A percentile compares a stretch with the other conserved stretches of the same genome.
phyloP scores from a whole-genome alignment of 2,888 invertebrate species.

The Nebria salina region DNA sequence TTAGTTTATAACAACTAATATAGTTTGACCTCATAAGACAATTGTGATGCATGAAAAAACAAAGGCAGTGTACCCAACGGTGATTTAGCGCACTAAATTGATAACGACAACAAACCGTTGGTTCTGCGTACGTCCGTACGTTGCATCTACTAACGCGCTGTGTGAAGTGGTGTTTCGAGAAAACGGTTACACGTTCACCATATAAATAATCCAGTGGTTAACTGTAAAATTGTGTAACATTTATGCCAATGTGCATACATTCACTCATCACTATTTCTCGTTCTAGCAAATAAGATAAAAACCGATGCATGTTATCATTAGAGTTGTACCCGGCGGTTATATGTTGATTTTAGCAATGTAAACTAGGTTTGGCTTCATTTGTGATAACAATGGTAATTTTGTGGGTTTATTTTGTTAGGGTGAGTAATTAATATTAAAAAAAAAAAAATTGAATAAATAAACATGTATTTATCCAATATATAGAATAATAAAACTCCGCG shows the following conservation, averaged over 20 bases:
- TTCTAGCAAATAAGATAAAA: neutral
- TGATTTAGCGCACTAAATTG: neutral
- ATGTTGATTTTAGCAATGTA: neutral
- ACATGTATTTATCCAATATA: too few species aligned
- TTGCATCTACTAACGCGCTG: neutral
- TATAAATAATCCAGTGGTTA: neutral
- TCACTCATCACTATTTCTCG: neutral
- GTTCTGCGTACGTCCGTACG: neutral
- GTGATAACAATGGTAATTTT: neutral
- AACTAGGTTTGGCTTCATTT: neutral
- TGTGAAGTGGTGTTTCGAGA: neutral
- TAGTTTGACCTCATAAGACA: neutral
- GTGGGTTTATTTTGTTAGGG: too few species aligned
- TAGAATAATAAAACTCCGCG: too few species aligned
- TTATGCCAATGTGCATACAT: neutral
- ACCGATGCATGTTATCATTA: neutral
- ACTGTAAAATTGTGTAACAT: neutral
- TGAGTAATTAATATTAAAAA: too few species aligned
- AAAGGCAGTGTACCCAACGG: neutral
- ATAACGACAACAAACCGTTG: neutral
- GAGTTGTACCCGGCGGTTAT: neutral
- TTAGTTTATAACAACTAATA: neutral
- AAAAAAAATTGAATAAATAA: too few species aligned
- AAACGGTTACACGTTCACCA: neutral
- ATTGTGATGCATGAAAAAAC: neutral